Evolutionary conservation across 2,113 vertebrate genomes (phyloP).

Genomic region (Verasper variegatus): DNA sequence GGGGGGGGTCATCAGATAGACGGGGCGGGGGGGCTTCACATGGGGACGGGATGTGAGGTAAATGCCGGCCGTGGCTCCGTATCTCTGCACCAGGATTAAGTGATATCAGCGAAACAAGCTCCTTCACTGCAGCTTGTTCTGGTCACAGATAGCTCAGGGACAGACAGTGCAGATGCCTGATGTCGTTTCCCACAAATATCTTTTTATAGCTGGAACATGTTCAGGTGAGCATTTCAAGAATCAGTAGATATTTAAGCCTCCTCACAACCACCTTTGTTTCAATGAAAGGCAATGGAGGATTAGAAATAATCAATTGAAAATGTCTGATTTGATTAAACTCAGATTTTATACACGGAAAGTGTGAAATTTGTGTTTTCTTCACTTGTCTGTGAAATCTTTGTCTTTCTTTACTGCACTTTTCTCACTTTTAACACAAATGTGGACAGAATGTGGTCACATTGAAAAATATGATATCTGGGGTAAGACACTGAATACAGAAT

Average conservation of each 20-base stretch:
- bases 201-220: conserved; percentile 1
- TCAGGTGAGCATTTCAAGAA: neutral
- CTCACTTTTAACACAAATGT: too few relatives aligned
- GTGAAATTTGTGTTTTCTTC: too few relatives aligned
- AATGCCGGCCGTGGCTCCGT: conserved; percentile 34
- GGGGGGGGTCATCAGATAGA: neutral
- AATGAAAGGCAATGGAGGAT: too few relatives aligned
- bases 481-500: too few relatives aligned
- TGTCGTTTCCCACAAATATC: conserved; percentile 21
- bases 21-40: conserved; percentile 26
- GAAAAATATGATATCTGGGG: too few relatives aligned
- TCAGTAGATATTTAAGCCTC: neutral
- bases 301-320: too few relatives aligned
- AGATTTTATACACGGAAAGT: too few relatives aligned
- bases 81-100: conserved; percentile 63
- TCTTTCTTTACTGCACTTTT: too few relatives aligned
- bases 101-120: conserved; percentile 50
- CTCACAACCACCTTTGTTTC: too few relatives aligned
- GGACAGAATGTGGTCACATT: too few relatives aligned
- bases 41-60: conserved; percentile 28
- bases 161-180: conserved; percentile 7
- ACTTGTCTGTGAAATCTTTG: too few relatives aligned
- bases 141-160: conserved; percentile 37
- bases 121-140: conserved; percentile 40
- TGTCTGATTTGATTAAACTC: too few relatives aligned